A percentile compares a stretch with the other conserved stretches of the same genome.
Conservation (phyloP, 2,113 vertebrate genomes). For the Struthio camelus region DNA sequence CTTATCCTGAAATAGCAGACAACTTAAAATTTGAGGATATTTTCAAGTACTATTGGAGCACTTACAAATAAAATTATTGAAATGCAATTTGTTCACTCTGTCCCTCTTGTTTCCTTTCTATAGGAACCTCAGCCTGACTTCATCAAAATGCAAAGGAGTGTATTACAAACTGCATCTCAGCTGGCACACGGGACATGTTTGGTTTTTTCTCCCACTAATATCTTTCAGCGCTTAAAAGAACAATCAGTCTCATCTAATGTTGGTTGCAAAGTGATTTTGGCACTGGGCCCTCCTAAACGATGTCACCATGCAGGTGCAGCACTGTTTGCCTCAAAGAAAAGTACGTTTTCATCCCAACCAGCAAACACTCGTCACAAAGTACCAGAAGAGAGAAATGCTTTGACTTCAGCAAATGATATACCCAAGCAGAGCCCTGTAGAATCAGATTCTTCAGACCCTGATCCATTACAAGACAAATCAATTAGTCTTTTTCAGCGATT, state of each 20-base stretch:
- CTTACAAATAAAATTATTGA: not conserved
- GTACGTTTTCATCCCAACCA: conserved; percentile 6
- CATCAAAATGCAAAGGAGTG: conserved; percentile 78
- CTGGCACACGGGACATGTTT: conserved; percentile 63
- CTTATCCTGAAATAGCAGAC: not conserved
- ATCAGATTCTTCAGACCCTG: conserved; percentile 73
- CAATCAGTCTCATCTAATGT: not conserved
- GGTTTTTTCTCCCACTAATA: conserved; percentile 28
- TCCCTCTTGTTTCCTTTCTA: conserved; percentile 3
- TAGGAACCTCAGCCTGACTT: conserved; percentile 48
- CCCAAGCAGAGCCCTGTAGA: conserved; percentile 35
- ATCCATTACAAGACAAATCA: conserved; percentile 94
- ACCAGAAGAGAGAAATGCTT: not conserved
- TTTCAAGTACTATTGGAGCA: not conserved
- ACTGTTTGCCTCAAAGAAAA: conserved; percentile 48
- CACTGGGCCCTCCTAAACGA: conserved; percentile 42
- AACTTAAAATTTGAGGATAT: not conserved
- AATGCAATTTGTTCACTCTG: not conserved
- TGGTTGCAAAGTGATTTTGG: conserved; percentile 67
- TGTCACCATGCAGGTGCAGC: conserved; percentile 71
- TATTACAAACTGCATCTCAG: conserved; percentile 67
- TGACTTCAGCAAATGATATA: not conserved
- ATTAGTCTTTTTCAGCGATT: conserved; percentile 91
- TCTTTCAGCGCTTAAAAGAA: conserved; percentile 60
- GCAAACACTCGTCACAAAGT: conserved; percentile 16